Percentiles rank a stretch among this genome's conserved stretches.
These are phyloP conservation scores for Chiloscyllium punctatum DNA, from an alignment of 2,797 vertebrate genomes.

Conservation along the genomic window DNA sequence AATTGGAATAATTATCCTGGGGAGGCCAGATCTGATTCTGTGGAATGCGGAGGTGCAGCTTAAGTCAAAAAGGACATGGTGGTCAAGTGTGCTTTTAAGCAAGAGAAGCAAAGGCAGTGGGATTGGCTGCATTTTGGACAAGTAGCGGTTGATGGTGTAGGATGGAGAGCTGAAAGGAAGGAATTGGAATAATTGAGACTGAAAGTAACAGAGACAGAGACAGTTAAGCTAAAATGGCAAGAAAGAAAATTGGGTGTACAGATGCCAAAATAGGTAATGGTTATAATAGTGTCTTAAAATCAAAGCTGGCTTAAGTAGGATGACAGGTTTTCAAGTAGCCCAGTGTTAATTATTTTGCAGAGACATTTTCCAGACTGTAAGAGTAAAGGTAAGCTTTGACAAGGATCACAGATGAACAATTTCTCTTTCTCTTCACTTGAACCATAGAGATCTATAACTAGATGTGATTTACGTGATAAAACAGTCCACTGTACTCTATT, in stretches of 20 bases:
- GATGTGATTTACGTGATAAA: not conserved
- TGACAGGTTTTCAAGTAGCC: not conserved
- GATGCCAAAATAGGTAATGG: not conserved
- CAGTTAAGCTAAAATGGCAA: not conserved
- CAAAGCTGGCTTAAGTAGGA: not conserved
- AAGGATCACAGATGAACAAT: not conserved
- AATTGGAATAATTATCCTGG: too few species aligned
- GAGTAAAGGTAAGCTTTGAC: not conserved
- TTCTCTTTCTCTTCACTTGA: not conserved
- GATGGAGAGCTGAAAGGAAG: not conserved
- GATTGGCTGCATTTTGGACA: not conserved
- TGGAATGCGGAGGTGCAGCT: too few species aligned
- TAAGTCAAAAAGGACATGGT: not conserved
- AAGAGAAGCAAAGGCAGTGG: not conserved
- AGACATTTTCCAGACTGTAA: not conserved
- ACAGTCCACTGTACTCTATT: not conserved
- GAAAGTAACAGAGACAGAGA: too few species aligned
- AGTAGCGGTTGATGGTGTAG: not conserved
- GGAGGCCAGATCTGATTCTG: not conserved
- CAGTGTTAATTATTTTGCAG: not conserved
- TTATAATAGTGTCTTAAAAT: not conserved
- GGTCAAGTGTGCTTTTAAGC: not conserved
- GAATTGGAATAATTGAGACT: not conserved
- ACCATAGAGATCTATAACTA: not conserved
- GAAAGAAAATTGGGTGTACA: not conserved